These are phyloP conservation scores for Artibeus lituratus DNA, from an alignment of 2,797 vertebrate species.

Conservation along the genomic window DNA sequence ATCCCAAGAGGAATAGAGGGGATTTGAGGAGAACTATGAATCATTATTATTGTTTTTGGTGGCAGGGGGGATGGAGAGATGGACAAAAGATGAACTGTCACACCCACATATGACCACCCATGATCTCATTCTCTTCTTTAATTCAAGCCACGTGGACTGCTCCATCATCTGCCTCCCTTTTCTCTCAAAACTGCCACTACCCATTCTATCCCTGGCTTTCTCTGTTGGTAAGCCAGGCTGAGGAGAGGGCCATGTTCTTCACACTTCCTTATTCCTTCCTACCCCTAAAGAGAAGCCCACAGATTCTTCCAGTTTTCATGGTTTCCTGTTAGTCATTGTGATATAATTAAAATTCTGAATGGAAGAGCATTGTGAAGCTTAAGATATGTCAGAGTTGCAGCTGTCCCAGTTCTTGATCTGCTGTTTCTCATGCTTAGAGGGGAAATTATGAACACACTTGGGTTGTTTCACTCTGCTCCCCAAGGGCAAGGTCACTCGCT, in stretches of 20 bases:
- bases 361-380: background rate
- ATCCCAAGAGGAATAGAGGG: background rate
- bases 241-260: background rate
- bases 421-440: background rate
- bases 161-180: background rate
- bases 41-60: background rate
- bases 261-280: background rate
- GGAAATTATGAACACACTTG: background rate
- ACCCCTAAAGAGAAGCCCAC: background rate
- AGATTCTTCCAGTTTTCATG: background rate
- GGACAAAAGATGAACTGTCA: background rate
- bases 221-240: background rate
- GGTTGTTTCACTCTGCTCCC: background rate
- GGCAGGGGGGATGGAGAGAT: too few relatives aligned
- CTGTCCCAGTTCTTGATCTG: background rate
- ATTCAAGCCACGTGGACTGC: background rate
- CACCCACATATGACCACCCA: fast-evolving
- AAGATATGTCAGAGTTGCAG: background rate
- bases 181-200: background rate
- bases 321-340: background rate
- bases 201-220: background rate
- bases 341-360: background rate
- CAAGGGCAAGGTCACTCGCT: background rate
- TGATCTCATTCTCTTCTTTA: background rate
- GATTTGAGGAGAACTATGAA: background rate